Base-by-base conservation (phyloP, 2,888 invertebrate genomes). In the Dolomedes plantarius region DNA sequence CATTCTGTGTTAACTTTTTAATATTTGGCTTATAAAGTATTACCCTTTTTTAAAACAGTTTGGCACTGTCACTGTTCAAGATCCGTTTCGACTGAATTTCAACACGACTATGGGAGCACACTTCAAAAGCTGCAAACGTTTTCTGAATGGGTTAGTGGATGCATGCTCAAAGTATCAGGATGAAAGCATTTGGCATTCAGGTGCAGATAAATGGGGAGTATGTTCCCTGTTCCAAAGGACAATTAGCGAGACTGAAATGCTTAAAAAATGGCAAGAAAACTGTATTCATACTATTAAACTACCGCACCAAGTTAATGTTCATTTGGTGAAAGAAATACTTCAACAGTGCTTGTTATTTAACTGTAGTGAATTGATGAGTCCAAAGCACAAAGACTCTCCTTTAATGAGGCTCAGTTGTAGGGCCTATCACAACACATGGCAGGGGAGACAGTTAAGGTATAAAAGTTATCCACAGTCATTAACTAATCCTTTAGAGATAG, bases 341-440 rank as follows among this genome's bases (percentile, higher is more conserved):
- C 39, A 85, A 28, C 29, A 85, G 77, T 72, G 41, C 23, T 31
- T 85, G 16, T 39, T 77, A 65, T 77, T 85, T 73, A n/a, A 77
- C 9, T 77, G 72, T 41, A 56, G 16, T 23, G 56, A 73, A 28
- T 39, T 65, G n/a, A 46, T 36, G 23, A 23, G 5, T 7, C 11
- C 13, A 27, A 56, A 27, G 50, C 36, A 9, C 16, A 31, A 16
- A 27, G 41, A 1, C 2, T 28, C 28, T 36, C 28, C 36, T n/a
- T 28, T 56, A 13, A 41, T 77, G n/a, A 78, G 85, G 46, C 16
- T 85, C 7, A 77, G 73, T 6, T 85, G 83, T 62, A 78, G 31
- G 68, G 73, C 36, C 6, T 29, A 77, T n/a, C 23, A 39, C 27
- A 77, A 77, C 27, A 85, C 83, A 11, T 85, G 83, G 83, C 32